A percentile compares a stretch with the other conserved stretches of the same genome.
phyloP scores from a whole-genome alignment of 2,797 vertebrate genomes.

The Hippopotamyrus pictus region DNA sequence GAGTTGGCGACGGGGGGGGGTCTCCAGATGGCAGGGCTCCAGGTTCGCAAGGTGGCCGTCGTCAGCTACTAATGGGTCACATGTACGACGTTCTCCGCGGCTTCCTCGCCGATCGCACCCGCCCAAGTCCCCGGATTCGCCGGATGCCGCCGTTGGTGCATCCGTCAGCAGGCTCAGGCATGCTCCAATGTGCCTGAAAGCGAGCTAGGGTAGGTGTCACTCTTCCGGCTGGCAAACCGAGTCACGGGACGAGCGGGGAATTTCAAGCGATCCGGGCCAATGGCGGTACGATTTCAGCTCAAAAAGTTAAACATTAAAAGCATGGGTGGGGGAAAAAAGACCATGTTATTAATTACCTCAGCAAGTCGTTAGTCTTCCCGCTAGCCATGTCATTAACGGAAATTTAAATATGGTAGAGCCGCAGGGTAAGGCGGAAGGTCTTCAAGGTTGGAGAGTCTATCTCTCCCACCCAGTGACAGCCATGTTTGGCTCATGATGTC shows the following conservation, averaged over 20 bases:
- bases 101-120: neutral
- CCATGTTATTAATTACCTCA: constrained; percentile 9
- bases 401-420: constrained; percentile 16
- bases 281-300: neutral
- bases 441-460: neutral
- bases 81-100: neutral
- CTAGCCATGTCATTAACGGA: constrained; percentile 9
- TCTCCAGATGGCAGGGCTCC: neutral
- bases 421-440: neutral
- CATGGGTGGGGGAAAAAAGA: neutral
- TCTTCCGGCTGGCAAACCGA: no score
- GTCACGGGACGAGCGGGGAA: neutral
- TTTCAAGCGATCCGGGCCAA: neutral
- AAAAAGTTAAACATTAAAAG: constrained; percentile 16
- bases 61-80: neutral
- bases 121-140: neutral
- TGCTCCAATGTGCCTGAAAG: neutral
- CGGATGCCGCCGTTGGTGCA: neutral
- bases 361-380: constrained; percentile 10
- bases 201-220: neutral
- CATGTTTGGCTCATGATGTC: neutral
- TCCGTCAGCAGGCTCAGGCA: neutral
- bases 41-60: neutral
- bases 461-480: neutral
- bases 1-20: neutral